A percentile compares a stretch with the other conserved stretches of the same genome.
phyloP scores from a whole-genome alignment of 1,140 invertebrate genomes.

The Macrocentrus cingulum region DNA sequence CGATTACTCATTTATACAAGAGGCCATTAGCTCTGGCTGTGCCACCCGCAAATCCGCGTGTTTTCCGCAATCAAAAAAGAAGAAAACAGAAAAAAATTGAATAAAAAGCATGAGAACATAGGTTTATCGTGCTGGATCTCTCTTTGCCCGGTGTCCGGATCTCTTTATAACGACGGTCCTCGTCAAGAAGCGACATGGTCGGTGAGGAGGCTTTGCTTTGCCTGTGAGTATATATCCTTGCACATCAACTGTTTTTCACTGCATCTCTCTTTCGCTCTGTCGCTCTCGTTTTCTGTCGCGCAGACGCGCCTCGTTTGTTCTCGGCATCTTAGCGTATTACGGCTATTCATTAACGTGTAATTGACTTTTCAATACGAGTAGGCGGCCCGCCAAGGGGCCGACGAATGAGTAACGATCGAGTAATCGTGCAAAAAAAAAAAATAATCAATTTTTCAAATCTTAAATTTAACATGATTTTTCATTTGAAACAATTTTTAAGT shows the following conservation, averaged over 20 bases:
- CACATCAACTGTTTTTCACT: slow-evolving; percentile 31
- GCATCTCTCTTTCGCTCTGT: slow-evolving; percentile 21
- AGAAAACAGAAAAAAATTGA: slow-evolving; percentile 20
- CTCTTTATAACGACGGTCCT: too few species aligned
- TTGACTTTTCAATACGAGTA: slow-evolving; percentile 32
- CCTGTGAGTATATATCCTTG: too few species aligned
- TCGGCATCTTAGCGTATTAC: slow-evolving; percentile 29
- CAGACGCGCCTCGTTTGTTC: slow-evolving; percentile 28
- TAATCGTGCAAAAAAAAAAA: too few species aligned
- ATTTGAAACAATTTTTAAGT: too few species aligned
- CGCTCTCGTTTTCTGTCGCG: slow-evolving; percentile 24
- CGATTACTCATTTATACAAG: slow-evolving; percentile 33
- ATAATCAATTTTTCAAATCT: too few species aligned
- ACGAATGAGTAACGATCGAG: slow-evolving; percentile 23
- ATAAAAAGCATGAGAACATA: slow-evolving; percentile 32
- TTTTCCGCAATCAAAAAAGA: not conserved
- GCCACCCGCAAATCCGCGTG: slow-evolving; percentile 26
- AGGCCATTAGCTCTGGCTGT: slow-evolving; percentile 24
- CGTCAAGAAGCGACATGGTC: too few species aligned
- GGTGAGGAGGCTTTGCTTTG: too few species aligned
- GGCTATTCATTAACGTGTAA: slow-evolving; percentile 32
- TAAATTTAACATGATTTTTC: too few species aligned
- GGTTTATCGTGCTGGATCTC: slow-evolving; percentile 29
- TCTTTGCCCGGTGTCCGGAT: too few species aligned
- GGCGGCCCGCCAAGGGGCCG: slow-evolving; percentile 5